Base-by-base conservation (phyloP, 2,888 invertebrate genomes). In the Crocallis elinguaria region DNA sequence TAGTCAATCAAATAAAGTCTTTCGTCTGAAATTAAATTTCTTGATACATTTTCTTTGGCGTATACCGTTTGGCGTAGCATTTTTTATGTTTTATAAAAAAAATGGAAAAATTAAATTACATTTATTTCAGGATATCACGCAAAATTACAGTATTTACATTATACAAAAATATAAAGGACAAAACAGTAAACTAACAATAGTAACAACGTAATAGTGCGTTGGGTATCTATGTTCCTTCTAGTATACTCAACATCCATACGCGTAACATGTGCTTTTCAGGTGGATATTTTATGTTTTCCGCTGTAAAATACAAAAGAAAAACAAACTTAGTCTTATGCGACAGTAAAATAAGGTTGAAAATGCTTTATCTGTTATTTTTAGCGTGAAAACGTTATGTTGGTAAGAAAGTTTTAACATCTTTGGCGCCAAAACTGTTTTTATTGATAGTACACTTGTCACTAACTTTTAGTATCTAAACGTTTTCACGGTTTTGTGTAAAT, bases 341-440 rank as follows among this genome's bases (percentile, higher is more conserved):
- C 0, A n/a, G 1, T 1, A 0, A 0, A 0, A 42, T 62, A 69
- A 33, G 39, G 35, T 44, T 43, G 6, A 62, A 45, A 49, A 48
- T 67, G 1, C 6, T 33, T 19, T 33, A 16, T 9, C 3, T 5
- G 11, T 13, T 3, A n/a, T 1, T 30, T 27, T 42, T 37, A 8
- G 8, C 6, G 5, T n/a, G 4, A 13, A 17, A 17, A 21, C n/a
- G 21, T 39, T n/a, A 11, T n/a, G 17, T 19, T 45, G 9, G 50
- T 37, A 35, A 48, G 50, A 33, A 69, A 49, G 32, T 67, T 74
- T 62, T 72, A 68, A 69, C 45, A 64, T 75, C 73, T 84, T 86
- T 84, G 82, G 82, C 84, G 86, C 56, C 55, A 58, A 60, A 51
- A 54, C 41, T 23, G 9, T 38, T 55, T 59, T 57, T 55, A 52